A percentile compares a stretch with the other conserved stretches of the same genome.
Conservation (phyloP, 2,113 vertebrate genomes). For the Chrysemys picta region DNA sequence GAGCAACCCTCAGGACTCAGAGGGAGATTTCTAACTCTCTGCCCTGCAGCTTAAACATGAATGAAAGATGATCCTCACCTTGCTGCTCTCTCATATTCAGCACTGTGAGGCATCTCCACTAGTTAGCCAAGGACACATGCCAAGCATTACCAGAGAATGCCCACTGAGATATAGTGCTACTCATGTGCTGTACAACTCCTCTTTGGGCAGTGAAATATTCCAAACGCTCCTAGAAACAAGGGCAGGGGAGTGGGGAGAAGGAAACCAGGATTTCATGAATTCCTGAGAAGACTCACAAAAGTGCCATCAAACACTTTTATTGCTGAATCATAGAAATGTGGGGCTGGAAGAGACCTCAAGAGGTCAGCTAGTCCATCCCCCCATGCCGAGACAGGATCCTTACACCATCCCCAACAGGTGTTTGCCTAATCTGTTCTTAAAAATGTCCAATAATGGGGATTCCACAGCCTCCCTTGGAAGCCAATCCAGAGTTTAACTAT, state of each 20-base stretch:
- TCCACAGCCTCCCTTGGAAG: no score
- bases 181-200: background rate
- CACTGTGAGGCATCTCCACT: background rate
- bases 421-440: no score
- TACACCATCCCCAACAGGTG: no score
- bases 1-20: background rate
- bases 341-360: no score
- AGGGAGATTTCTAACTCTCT: background rate
- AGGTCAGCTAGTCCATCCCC: no score
- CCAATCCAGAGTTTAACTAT: no score
- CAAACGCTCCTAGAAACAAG: background rate
- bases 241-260: background rate
- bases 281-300: background rate
- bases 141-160: background rate
- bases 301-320: background rate
- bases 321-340: background rate
- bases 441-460: no score
- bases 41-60: background rate
- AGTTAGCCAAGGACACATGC: background rate
- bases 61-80: background rate
- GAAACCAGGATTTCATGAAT: background rate
- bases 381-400: no score
- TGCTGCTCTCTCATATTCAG: background rate
- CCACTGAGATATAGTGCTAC: background rate
- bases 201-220: background rate